Conservation (phyloP, 2,797 vertebrate genomes). For the Coreius guichenoti region DNA sequence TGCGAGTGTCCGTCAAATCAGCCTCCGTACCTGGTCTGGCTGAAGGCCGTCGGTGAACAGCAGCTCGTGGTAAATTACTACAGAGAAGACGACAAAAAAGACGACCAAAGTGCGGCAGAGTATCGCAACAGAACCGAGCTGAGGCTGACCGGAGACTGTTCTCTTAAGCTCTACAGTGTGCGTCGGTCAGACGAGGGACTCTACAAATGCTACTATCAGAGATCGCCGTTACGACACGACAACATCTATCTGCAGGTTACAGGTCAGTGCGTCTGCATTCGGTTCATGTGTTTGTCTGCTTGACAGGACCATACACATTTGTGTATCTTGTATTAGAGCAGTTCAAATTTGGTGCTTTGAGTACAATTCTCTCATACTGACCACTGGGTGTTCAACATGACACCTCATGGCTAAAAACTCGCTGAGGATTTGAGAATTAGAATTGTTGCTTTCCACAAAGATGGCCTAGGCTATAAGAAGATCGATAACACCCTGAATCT, state of each 20-base stretch:
- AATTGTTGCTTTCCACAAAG: too few relatives aligned
- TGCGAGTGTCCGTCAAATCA: background rate
- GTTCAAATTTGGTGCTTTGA: too few relatives aligned
- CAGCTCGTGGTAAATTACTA: rapidly evolving
- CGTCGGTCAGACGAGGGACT: background rate
- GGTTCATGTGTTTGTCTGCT: too few relatives aligned
- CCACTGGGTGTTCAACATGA: too few relatives aligned
- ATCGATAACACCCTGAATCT: too few relatives aligned
- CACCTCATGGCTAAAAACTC: too few relatives aligned
- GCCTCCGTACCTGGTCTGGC: slow-evolving; percentile 24
- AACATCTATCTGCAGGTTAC: background rate
- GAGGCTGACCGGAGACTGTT: slow-evolving; percentile 3
- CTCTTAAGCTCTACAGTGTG: slow-evolving; percentile 6
- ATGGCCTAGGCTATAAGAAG: too few relatives aligned
- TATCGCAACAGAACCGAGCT: slow-evolving; percentile 19
- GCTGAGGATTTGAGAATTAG: too few relatives aligned
- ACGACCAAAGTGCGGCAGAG: rapidly evolving
- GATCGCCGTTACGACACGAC: rapidly evolving
- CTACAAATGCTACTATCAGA: slow-evolving; percentile 31
- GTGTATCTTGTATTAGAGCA: too few relatives aligned
- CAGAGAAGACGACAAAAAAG: background rate
- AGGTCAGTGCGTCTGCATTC: slow-evolving; percentile 33
- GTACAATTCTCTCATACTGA: too few relatives aligned
- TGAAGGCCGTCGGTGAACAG: background rate
- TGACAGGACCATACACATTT: too few relatives aligned